Evolutionary conservation across 2,113 vertebrate species (phyloP).

Genomic region (Pteronura brasiliensis): DNA sequence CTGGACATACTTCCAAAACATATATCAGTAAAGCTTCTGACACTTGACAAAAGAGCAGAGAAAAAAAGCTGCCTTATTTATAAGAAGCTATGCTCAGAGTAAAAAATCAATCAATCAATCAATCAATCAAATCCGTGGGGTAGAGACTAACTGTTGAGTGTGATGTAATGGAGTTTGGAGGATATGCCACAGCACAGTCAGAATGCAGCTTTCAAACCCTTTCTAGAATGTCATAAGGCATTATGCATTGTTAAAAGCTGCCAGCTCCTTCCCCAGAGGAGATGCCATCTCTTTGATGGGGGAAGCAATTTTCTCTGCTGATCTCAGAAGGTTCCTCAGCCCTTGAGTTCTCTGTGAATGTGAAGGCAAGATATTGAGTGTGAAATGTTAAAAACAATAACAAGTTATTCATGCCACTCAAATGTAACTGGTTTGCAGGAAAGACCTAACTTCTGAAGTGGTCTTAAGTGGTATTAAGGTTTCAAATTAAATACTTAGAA

Average conservation of each 20-base stretch:
- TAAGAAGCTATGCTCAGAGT: slow-evolving; percentile 1
- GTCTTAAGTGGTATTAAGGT: background rate
- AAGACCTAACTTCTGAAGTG: background rate
- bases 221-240: background rate
- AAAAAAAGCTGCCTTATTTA: slow-evolving; percentile 44
- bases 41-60: slow-evolving; percentile 3
- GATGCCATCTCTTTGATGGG: background rate
- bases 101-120: background rate
- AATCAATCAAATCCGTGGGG: background rate
- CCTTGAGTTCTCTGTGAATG: background rate
- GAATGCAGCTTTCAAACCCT: background rate
- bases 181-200: background rate
- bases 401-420: slow-evolving; percentile 3
- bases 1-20: slow-evolving; percentile 11
- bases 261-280: slow-evolving; percentile 8
- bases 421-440: background rate
- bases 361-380: background rate
- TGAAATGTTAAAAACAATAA: slow-evolving; percentile 41
- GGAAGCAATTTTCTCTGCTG: slow-evolving; percentile 49
- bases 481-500: slow-evolving; percentile 30
- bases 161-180: background rate
- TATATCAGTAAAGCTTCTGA: slow-evolving; percentile 31
- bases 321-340: background rate
- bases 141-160: slow-evolving; percentile 2
- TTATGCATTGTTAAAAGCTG: slow-evolving; percentile 44